phyloP scores from a whole-genome alignment of 2,888 invertebrate genomes.

The Eristalis pertinax region DNA sequence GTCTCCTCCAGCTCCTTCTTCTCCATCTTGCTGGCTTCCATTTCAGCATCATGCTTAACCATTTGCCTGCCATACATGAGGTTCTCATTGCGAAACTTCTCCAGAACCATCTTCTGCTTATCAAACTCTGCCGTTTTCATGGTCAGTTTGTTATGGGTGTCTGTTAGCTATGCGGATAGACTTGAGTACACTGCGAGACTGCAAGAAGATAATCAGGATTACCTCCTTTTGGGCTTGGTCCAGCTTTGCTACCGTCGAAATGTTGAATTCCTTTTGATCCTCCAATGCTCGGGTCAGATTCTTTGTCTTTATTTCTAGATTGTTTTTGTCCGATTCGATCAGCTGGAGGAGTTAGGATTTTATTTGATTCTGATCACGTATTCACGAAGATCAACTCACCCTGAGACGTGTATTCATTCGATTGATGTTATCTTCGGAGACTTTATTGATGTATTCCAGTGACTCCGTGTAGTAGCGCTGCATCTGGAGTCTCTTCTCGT shows the following conservation, averaged over 20 bases:
- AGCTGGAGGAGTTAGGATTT: not conserved
- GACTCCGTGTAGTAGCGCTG: conserved; percentile 77
- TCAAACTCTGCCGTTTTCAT: conserved; percentile 75
- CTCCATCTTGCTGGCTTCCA: conserved; percentile 73
- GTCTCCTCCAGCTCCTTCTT: conserved; percentile 75
- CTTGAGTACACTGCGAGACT: not conserved
- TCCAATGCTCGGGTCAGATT: conserved; percentile 72
- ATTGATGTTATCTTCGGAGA: conserved; percentile 74
- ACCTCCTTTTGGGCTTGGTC: conserved; percentile 74
- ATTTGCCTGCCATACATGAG: conserved; percentile 71
- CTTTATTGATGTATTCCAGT: conserved; percentile 77
- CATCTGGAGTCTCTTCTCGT: conserved; percentile 77
- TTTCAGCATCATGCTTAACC: conserved; percentile 75
- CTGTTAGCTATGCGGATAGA: conserved; percentile 68
- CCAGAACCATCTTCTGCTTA: conserved; percentile 74
- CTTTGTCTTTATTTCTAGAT: conserved; percentile 69
- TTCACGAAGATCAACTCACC: not conserved
- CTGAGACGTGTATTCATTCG: conserved; percentile 71
- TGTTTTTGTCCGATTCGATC: conserved; percentile 71
- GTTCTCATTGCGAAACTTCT: conserved; percentile 75
- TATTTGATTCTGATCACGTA: not conserved
- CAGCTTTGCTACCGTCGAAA: conserved; percentile 73
- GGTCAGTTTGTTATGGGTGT: conserved; percentile 72
- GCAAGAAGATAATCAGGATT: not conserved
- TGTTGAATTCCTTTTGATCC: conserved; percentile 76